Base-by-base conservation (phyloP, 2,113 vertebrate species). In the Stegostoma tigrinum region DNA sequence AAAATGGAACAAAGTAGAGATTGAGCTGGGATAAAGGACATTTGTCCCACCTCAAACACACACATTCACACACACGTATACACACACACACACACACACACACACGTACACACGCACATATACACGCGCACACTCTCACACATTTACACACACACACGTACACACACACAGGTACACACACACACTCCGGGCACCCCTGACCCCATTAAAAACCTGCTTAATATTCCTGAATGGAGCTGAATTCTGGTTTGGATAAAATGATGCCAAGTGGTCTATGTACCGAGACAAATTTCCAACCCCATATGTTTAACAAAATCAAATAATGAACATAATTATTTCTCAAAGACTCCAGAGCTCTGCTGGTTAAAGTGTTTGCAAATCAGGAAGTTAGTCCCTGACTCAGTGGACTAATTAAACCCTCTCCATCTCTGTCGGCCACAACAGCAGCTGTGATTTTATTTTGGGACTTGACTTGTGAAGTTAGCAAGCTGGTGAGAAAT, bases 361-460 rank as follows among this genome's bases (percentile, higher is more conserved):
- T 64, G 27, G 61, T 64, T 34, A 30, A 14, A 90, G 27, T 17
- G 55, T 64, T n/a, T 34, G 87, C 87, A n/a, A 80, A 80, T 38
- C 27, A 80, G 75, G 55, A 61, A 90, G 87, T 90, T 30, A 64
- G 52, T n/a, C 55, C 55, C 12, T 34, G 52, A 64, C 12, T 90
- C 30, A 61, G 15, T n/a, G 19, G 52, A 55, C 5, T 55, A 61
- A n/a, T 90, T n/a, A 90, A 90, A 61, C 87, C 8, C 30, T 64
- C 55, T 34, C 87, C 52, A 17, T 55, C 87, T 19, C 34, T 15
- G 6, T 10, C 14, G 52, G 86, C 61, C 86, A 90, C 52, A 90
- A 21, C 14, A 90, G 52, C 87, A 90, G 87, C 87, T 90, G 87
- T n/a, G 24, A 0, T 90, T 90, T n/a, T 90, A 90, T 90, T 90